Percentiles rank a stretch among this genome's conserved stretches.
phyloP scores from a whole-genome alignment of 2,113 vertebrate species.

The Heterotis niloticus region DNA sequence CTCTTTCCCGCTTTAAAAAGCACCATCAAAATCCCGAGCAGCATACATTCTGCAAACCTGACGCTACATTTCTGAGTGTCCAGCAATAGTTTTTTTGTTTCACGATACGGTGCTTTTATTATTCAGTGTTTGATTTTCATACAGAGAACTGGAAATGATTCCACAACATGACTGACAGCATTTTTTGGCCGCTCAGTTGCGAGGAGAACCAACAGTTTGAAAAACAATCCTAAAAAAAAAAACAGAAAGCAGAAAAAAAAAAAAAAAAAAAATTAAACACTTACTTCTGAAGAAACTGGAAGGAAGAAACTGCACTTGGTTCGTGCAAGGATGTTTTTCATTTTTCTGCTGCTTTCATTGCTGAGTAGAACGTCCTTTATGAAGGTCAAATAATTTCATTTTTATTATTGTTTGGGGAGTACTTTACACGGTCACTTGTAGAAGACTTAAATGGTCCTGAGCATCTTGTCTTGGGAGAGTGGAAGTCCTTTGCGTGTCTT shows the following conservation, averaged over 20 bases:
- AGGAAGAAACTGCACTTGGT: background rate
- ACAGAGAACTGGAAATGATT: no score
- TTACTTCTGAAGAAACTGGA: background rate
- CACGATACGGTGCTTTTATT: no score
- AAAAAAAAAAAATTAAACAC: conserved; percentile 2
- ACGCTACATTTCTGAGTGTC: no score
- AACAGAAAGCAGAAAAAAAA: background rate
- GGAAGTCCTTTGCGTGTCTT: conserved; percentile 33
- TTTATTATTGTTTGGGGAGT: conserved; percentile 36
- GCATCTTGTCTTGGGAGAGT: conserved; percentile 25
- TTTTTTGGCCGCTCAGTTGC: background rate
- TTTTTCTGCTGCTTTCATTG: conserved; percentile 30
- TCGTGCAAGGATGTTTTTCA: background rate
- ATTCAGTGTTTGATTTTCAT: no score
- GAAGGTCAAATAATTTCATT: conserved; percentile 37
- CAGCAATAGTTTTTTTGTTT: no score
- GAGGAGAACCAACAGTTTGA: background rate
- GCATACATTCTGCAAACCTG: no score
- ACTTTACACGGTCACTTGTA: conserved; percentile 40
- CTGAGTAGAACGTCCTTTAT: conserved; percentile 33
- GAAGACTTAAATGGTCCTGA: conserved; percentile 39
- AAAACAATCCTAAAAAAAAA: background rate
- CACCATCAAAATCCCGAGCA: no score
- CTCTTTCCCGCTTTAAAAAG: no score
- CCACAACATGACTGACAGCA: background rate